Base-by-base conservation (phyloP, 2,797 vertebrate species). In the Synanceia verrucosa region DNA sequence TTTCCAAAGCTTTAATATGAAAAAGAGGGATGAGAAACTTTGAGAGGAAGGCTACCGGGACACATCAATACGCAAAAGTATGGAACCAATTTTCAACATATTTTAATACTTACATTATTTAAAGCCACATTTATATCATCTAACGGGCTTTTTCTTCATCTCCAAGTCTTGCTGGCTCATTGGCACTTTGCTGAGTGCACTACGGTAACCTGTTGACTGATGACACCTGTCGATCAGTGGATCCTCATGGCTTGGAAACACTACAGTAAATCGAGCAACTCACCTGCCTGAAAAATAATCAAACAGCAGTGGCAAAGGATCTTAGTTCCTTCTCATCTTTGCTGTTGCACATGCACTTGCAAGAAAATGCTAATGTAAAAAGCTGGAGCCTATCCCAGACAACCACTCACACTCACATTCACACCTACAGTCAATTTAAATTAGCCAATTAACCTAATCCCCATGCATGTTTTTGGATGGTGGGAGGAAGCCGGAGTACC, bases 1-100 rank as follows among this genome's bases (percentile, higher is more conserved):
- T 51, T 63, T 60, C 28, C 37, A 52, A 65, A 58, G 57, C 56
- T 82, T 78, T 61, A 78, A 74, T 75, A 55, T 74, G 52, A 73
- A 73, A 73, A 53, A 26, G 16, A 61, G 29, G 21, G 41, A 52
- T 21, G 47, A 78, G 48, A 62, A 52, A 78, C 16, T 31, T 21
- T 56, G 13, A 43, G 50, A 3, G 18, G n/a, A 56, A 59, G 44
- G n/a, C 43, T 24, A 8, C 18, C 19, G 23, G 47, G 43, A 36
- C 46, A 61, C 31, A 58, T 21, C 43, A 7, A 37, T 39, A 57
- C 46, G 14, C 26, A 51, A 56, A 37, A 47, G 46, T 3, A 61
- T 39, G 37, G 50, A 73, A 23, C 19, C 9, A 18, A 39, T 10
- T 23, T 58, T 24, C 2, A 2, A 23, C 34, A 47, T 55, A 33